These are phyloP conservation scores for Malurus cyaneus DNA, from an alignment of 2,113 vertebrate species.

Conservation along the genomic window DNA sequence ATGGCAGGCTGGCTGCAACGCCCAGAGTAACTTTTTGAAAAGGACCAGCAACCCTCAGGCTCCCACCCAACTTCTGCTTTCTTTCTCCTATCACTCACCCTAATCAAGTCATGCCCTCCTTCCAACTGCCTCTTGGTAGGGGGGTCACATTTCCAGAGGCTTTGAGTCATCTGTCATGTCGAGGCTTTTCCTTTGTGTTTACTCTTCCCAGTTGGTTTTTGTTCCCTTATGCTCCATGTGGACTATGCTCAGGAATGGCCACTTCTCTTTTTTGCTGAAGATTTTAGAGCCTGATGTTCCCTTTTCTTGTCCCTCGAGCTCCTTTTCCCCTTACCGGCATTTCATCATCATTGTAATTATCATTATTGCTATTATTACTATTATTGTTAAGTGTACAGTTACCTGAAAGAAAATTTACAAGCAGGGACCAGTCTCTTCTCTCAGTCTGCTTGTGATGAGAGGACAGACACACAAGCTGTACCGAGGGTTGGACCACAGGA, in stretches of 20 bases:
- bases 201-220: rapidly evolving
- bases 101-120: neutral
- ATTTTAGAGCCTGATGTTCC: neutral
- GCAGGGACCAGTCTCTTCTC: neutral
- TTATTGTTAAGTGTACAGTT: too few species aligned
- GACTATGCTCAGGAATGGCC: neutral
- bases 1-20: neutral
- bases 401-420: neutral
- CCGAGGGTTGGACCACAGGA: neutral
- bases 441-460: neutral
- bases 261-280: neutral
- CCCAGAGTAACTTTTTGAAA: neutral
- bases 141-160: neutral
- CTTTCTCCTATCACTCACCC: neutral
- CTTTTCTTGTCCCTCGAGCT: neutral
- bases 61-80: slow-evolving; percentile 13
- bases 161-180: neutral
- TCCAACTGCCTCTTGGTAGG: neutral
- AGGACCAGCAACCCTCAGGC: neutral
- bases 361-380: rapidly evolving
- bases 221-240: neutral
- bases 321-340: neutral
- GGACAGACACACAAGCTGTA: neutral
- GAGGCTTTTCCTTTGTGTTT: neutral
- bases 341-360: neutral